These are phyloP conservation scores for Protobothrops flavoviridis DNA, from an alignment of 2,113 vertebrate species.

Conservation along the genomic window DNA sequence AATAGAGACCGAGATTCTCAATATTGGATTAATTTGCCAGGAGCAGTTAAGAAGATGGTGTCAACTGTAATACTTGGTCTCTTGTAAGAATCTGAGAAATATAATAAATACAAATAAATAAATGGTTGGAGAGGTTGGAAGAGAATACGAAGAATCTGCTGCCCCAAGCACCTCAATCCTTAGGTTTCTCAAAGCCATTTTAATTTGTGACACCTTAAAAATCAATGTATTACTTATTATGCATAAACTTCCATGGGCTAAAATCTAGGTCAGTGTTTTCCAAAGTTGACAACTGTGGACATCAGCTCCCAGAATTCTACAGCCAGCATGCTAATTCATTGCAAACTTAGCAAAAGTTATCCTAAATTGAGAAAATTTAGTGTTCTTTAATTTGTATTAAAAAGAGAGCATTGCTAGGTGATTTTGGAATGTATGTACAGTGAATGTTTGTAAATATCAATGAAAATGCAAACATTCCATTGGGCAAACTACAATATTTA, in stretches of 20 bases:
- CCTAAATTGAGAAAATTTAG: background rate
- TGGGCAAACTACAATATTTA: background rate
- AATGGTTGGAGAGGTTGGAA: background rate
- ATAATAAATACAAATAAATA: fast-evolving
- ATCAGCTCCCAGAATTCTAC: background rate
- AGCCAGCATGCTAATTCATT: background rate
- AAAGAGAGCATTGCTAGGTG: background rate
- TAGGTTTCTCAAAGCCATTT: background rate
- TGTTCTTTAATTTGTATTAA: background rate
- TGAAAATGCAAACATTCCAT: background rate
- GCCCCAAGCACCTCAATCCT: background rate
- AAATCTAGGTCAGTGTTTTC: background rate
- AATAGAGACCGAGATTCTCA: fast-evolving
- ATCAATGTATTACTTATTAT: background rate
- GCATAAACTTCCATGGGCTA: background rate
- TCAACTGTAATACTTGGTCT: background rate
- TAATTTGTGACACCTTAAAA: background rate
- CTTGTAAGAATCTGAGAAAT: background rate
- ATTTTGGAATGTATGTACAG: background rate
- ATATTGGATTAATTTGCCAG: background rate
- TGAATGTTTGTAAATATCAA: background rate
- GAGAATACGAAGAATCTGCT: background rate
- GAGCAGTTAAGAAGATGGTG: fast-evolving
- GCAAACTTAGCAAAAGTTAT: background rate
- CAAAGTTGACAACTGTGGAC: background rate